A percentile compares a stretch with the other conserved stretches of the same genome.
Conservation (phyloP, 2,797 vertebrate species). For the Salmo trutta region DNA sequence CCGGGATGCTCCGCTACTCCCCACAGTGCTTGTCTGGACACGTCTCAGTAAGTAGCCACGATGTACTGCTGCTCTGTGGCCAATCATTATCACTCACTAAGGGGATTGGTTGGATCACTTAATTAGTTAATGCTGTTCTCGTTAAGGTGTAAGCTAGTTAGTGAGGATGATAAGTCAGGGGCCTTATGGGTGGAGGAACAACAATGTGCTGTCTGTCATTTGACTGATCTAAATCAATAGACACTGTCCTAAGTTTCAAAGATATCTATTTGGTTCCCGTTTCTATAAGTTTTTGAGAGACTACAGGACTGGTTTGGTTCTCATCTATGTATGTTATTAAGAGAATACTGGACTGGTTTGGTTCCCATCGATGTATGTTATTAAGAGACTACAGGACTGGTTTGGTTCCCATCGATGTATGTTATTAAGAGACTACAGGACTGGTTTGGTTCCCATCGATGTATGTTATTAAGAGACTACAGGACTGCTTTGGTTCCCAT, state of each 20-base stretch:
- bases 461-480: too few species aligned
- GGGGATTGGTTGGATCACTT: not conserved
- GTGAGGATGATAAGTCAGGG: not conserved
- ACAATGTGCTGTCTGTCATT: not conserved
- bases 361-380: too few species aligned
- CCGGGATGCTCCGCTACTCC: slow-evolving; percentile 83
- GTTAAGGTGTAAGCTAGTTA: not conserved
- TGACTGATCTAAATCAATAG: not conserved
- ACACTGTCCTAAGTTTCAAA: not conserved
- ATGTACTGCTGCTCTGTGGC: slow-evolving; percentile 8
- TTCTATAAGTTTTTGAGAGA: too few species aligned
- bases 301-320: too few species aligned
- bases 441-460: too few species aligned
- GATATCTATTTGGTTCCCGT: too few species aligned
- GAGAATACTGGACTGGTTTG: too few species aligned
- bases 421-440: too few species aligned
- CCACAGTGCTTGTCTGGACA: slow-evolving; percentile 90
- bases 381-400: too few species aligned
- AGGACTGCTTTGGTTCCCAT: too few species aligned
- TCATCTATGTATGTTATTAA: too few species aligned
- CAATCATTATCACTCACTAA: not conserved
- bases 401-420: too few species aligned
- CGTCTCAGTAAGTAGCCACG: slow-evolving; percentile 85
- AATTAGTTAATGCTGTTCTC: not conserved
- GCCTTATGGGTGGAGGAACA: not conserved